Evolutionary conservation across 2,113 vertebrate species (phyloP).

Genomic region (Corythoichthys intestinalis): DNA sequence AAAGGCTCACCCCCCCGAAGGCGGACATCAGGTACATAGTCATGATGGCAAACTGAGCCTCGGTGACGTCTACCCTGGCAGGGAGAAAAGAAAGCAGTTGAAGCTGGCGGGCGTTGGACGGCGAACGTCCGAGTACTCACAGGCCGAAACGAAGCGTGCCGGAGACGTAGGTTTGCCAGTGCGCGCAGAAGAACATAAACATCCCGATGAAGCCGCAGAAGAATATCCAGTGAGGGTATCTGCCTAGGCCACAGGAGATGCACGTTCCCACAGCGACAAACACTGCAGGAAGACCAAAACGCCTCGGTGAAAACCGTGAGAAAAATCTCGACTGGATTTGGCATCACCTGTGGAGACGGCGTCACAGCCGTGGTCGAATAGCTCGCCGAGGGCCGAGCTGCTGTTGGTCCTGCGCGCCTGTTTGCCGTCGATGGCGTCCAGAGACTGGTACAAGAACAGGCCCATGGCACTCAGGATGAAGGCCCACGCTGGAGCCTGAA

Average conservation of each 20-base stretch:
- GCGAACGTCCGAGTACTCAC: conserved; percentile 71
- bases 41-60: conserved; percentile 86
- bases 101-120: no score
- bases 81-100: not conserved
- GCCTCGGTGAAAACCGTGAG: not conserved
- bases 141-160: conserved; percentile 90
- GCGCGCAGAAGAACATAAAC: conserved; percentile 98
- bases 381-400: conserved; percentile 90
- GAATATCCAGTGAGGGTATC: conserved; percentile 85
- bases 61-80: conserved; percentile 90
- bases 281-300: conserved; percentile 67
- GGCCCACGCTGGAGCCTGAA: conserved; percentile 87
- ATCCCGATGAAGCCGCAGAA: conserved; percentile 91
- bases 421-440: conserved; percentile 97
- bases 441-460: conserved; percentile 93
- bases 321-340: fast-evolving
- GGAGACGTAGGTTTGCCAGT: conserved; percentile 98
- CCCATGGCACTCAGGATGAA: conserved; percentile 85
- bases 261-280: conserved; percentile 88
- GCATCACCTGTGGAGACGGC: conserved; percentile 90
- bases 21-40: conserved; percentile 84
- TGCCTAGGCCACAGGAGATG: conserved; percentile 83
- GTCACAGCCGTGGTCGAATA: conserved; percentile 98
- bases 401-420: conserved; percentile 94
- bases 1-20: conserved; percentile 80